Base-by-base conservation (phyloP, 37 sponge, comb jelly and placozoan genomes). In the Halichondria panicea region DNA sequence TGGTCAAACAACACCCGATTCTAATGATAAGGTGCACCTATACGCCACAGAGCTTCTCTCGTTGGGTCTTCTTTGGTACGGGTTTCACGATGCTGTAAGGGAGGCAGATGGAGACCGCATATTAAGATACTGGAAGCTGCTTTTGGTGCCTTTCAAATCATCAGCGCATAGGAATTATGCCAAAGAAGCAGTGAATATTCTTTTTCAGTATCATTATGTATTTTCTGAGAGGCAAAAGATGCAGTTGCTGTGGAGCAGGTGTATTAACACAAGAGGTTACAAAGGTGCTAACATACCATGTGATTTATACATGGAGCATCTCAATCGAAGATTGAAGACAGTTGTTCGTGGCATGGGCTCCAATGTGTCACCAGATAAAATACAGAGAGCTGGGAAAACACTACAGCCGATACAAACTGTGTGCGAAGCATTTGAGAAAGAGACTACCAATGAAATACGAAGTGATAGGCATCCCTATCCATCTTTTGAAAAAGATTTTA, bases 51-150 rank as follows among this genome's bases (percentile, higher is more conserved):
- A 74, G 43, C 45, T 74, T 6, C 30, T 59, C 1, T 25, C 74
- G 11, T 32, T 72, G 39, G 57, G 72, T 2, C 40, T 72, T 12
- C 6, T 84, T 13, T 76, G 71, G 85, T 56, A 70, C 36, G 71
- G 71, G 0, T 76, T 77, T 44, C 55, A 71, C 48, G 85, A 84
- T 62, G 63, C 77, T n/a, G 31, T 41, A 33, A 31, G 61, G 38
- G 85, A 76, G 50, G 78, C 78, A n/a, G 85, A 84, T 70, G 85
- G 85, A 24, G 64, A 71, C 43, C 59, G 71, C 8, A 63, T 84
- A 11, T 1, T 76, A 30, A n/a, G 34, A 0, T 76, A 60, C 42
- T 75, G 84, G 72, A 83, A 75, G 53, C 32, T 75, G 8, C 11
- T 83, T n/a, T 45, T 76, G 5, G 34, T 77, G 13, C 0, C 70